These are phyloP conservation scores for Sebastes alutus DNA, from an alignment of 2,797 vertebrate species.

Conservation along the genomic window DNA sequence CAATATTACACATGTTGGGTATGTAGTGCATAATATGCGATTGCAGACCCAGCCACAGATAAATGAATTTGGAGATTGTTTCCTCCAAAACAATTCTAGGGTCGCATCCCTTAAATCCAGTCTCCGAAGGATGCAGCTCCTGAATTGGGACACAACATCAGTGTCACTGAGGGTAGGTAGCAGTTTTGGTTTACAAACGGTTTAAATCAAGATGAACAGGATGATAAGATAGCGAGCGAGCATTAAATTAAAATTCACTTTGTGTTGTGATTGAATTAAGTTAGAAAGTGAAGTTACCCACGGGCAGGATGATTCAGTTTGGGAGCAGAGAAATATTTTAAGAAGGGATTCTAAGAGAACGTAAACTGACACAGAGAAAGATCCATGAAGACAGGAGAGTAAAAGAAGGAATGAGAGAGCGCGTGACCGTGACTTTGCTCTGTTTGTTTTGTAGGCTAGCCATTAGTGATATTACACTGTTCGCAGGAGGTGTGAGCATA, in stretches of 20 bases:
- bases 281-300: conserved; percentile 25
- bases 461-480: conserved; percentile 58
- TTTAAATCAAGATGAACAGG: conserved; percentile 27
- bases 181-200: conserved; percentile 17
- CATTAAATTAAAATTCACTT: conserved; percentile 40
- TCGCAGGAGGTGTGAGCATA: conserved; percentile 63
- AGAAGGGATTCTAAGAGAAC: not conserved
- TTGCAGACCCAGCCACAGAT: not conserved
- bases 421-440: conserved; percentile 27
- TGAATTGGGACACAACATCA: not conserved
- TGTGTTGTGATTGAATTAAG: conserved; percentile 41
- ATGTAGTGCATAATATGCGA: too few species aligned
- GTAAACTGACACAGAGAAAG: not conserved
- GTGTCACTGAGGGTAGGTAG: not conserved
- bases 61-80: not conserved
- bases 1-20: too few species aligned
- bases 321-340: conserved; percentile 1
- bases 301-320: conserved; percentile 8
- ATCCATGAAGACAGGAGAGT: conserved; percentile 4
- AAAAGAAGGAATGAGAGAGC: not conserved
- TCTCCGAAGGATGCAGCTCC: not conserved
- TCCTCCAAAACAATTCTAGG: not conserved
- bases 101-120: not conserved
- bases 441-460: conserved; percentile 56
- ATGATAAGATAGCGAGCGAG: not conserved